Conservation (phyloP, 2,797 vertebrate genomes). For the Etheostoma nigrum region DNA sequence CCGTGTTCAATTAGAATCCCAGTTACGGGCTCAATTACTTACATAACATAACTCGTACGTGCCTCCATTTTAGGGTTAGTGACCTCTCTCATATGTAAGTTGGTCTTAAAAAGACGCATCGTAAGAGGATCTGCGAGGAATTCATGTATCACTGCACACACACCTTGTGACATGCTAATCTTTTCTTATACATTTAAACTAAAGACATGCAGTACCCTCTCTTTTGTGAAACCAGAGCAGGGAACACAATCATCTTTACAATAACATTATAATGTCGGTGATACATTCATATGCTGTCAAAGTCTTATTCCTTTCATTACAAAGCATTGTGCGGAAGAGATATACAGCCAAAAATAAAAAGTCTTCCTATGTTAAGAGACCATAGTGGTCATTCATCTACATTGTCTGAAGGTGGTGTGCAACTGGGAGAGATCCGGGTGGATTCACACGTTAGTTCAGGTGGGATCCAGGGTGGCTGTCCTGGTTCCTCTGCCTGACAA, state of each 20-base stretch:
- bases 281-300: constrained; percentile 74
- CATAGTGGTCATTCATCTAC: constrained; percentile 60
- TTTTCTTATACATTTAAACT: constrained; percentile 20
- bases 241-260: constrained; percentile 12
- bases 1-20: neutral
- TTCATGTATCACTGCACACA: constrained; percentile 37
- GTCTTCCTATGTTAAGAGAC: constrained; percentile 66
- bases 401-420: constrained; percentile 37
- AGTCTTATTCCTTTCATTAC: neutral
- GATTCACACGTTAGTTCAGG: constrained; percentile 55
- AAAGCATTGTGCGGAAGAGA: constrained; percentile 31
- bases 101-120: constrained; percentile 58
- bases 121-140: constrained; percentile 63
- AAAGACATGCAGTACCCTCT: neutral
- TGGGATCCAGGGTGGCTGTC: constrained; percentile 75
- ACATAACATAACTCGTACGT: constrained; percentile 34
- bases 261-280: constrained; percentile 33
- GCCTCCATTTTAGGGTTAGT: constrained; percentile 55
- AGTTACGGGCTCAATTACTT: neutral
- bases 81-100: constrained; percentile 49
- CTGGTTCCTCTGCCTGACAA: constrained; percentile 67
- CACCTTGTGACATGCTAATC: constrained; percentile 21
- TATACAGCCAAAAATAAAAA: constrained; percentile 27
- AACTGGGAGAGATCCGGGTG: constrained; percentile 57
- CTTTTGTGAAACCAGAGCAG: constrained; percentile 6